Base-by-base conservation (phyloP, 1,140 invertebrate species). In the Hyles euphorbiae region DNA sequence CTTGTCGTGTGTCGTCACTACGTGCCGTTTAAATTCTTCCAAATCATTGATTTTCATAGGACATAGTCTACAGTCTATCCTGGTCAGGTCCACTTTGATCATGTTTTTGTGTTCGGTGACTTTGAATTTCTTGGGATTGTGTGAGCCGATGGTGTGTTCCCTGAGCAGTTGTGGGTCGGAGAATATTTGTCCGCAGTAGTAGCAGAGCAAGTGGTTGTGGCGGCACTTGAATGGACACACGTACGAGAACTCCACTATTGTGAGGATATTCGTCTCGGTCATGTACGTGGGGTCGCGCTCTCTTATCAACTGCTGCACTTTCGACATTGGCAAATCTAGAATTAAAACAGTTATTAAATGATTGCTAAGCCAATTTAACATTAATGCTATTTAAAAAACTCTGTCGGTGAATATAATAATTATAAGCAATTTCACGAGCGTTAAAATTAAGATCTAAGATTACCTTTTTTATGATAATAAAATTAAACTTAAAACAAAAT, bases 161-260 rank as follows among this genome's bases (percentile, higher is more conserved):
- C 83, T 63, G 2, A 88, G 46, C 0, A 63, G 9, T 4, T 59
- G 10, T 0, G 83, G 82, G 12, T 87, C 83, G 0, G 69, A 54
- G 60, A 76, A 86, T 33, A 67, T 65, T 3, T 77, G 59, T 0
- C 81, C 81, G 44, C 86, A 88, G 59, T 87, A 88, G 67, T 83
- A 84, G 50, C 86, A 88, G 0, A 84, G 53, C 0, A 87, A 12
- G 40, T 88, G 70, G 54, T 86, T 88, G 60, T 88, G 83, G 3
- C 83, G 56, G 9, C 83, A 87, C 60, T 81, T 85, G 68, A 88
- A 88, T 0, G 86, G 83, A 34, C 82, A 87, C 0, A 77, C 76
- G 49, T 76, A 84, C 0, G 86, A 88, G 50, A 67, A 78, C 34
- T 88, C 83, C 0, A 88, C 70, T 49, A 88, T 76, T 0, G 77